These are phyloP conservation scores for Dynastes grantii DNA, from an alignment of 2,888 invertebrate species.

Conservation along the genomic window DNA sequence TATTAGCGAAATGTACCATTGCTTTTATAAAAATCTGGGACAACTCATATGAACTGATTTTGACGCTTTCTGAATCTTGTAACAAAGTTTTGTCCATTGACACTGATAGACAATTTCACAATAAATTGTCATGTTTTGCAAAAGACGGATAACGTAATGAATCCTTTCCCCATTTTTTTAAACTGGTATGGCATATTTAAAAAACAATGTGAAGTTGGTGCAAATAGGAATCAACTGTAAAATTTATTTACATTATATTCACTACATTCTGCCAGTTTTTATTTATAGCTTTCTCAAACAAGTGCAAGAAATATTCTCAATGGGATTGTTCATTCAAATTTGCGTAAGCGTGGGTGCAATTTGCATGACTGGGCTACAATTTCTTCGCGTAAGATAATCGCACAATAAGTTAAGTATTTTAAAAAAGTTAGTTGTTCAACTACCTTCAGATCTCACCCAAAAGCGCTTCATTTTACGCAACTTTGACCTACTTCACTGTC, in stretches of 20 bases:
- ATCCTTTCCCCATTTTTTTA: too few species aligned
- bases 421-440: neutral
- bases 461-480: constrained; percentile 15
- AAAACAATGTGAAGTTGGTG: too few species aligned
- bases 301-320: constrained; percentile 20
- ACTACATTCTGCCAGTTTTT: neutral
- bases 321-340: constrained; percentile 28
- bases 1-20: too few species aligned
- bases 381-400: neutral
- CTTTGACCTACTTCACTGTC: constrained; percentile 25
- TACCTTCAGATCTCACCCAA: neutral
- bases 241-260: neutral
- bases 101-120: too few species aligned
- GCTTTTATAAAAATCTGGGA: too few species aligned
- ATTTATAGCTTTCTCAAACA: constrained; percentile 3
- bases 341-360: constrained; percentile 16
- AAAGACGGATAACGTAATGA: too few species aligned
- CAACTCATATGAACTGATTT: too few species aligned
- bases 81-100: too few species aligned
- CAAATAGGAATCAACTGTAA: too few species aligned
- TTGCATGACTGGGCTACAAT: constrained; percentile 22
- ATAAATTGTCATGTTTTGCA: too few species aligned
- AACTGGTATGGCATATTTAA: too few species aligned
- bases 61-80: too few species aligned
- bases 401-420: neutral